Evolutionary conservation across 1,140 invertebrate genomes (phyloP).

Genomic region (Lepidostoma basale): DNA sequence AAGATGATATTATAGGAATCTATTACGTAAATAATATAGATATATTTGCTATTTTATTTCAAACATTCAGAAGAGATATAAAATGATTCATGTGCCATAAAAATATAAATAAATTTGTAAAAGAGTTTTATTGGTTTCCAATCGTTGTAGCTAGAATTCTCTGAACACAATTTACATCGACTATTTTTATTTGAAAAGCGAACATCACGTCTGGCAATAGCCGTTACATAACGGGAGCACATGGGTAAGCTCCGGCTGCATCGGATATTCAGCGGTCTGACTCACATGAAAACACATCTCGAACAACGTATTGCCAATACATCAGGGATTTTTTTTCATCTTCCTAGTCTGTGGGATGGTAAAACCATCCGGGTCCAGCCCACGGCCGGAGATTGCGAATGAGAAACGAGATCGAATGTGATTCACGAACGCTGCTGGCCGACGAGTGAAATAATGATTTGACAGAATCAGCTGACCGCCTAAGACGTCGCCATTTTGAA

Average conservation of each 20-base stretch:
- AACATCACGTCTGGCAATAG: no score
- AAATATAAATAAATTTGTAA: no score
- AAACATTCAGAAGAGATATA: no score
- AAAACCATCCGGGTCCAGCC: neutral
- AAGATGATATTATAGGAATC: no score
- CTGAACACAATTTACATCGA: no score
- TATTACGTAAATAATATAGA: no score
- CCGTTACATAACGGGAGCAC: no score
- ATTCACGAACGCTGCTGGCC: neutral
- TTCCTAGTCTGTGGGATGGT: neutral
- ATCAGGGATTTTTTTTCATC: neutral
- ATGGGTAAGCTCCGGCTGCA: neutral
- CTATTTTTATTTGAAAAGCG: no score
- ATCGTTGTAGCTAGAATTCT: no score
- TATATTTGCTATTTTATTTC: no score
- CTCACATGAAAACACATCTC: neutral
- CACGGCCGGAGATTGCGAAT: neutral
- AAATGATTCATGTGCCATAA: no score
- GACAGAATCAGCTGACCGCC: conserved; percentile 10
- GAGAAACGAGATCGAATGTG: conserved; percentile 5
- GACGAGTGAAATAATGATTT: neutral
- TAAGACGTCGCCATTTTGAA: neutral
- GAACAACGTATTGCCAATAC: neutral
- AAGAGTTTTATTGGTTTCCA: no score
- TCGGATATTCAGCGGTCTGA: neutral